A percentile compares a stretch with the other conserved stretches of the same genome.
Conservation (phyloP, 2,113 vertebrate genomes). For the Upupa epops region DNA sequence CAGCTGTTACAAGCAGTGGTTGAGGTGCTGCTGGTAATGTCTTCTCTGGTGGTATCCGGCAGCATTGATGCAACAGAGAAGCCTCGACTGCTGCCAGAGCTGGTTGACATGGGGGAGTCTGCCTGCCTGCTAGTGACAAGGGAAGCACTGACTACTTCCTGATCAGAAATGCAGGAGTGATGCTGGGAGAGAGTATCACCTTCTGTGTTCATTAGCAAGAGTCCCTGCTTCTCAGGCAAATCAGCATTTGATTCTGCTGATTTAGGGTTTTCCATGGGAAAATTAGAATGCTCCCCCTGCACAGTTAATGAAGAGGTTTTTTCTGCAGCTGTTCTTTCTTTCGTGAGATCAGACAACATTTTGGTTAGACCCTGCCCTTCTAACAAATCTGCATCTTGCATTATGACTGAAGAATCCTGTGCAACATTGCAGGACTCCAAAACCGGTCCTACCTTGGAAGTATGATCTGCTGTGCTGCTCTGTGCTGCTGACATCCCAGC, state of each 20-base stretch:
- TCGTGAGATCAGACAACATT: conserved; percentile 75
- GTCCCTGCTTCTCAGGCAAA: conserved; percentile 72
- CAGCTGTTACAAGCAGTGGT: conserved; percentile 83
- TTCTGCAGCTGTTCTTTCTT: conserved; percentile 63
- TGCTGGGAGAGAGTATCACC: conserved; percentile 74
- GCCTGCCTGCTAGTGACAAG: conserved; percentile 80
- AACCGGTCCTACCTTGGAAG: conserved; percentile 54
- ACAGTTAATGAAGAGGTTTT: conserved; percentile 62
- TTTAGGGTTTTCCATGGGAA: conserved; percentile 71
- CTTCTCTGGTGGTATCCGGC: conserved; percentile 80
- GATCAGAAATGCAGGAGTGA: conserved; percentile 83
- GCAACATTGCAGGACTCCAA: conserved; percentile 24
- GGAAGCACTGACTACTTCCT: conserved; percentile 76
- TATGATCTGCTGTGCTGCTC: conserved; percentile 14
- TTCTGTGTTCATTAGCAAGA: conserved; percentile 72
- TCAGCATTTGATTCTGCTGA: conserved; percentile 50
- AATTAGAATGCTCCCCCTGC: conserved; percentile 63
- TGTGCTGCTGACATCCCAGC: conserved; percentile 40
- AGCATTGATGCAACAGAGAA: conserved; percentile 98
- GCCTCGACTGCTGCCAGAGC: conserved; percentile 84
- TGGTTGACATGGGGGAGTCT: conserved; percentile 88
- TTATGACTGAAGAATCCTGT: conserved; percentile 46
- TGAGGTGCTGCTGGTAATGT: conserved; percentile 72
- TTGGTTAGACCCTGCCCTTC: conserved; percentile 75
- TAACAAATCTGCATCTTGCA: conserved; percentile 67